phyloP scores from a whole-genome alignment of 2,797 vertebrate genomes.

The Sphaeramia orbicularis region DNA sequence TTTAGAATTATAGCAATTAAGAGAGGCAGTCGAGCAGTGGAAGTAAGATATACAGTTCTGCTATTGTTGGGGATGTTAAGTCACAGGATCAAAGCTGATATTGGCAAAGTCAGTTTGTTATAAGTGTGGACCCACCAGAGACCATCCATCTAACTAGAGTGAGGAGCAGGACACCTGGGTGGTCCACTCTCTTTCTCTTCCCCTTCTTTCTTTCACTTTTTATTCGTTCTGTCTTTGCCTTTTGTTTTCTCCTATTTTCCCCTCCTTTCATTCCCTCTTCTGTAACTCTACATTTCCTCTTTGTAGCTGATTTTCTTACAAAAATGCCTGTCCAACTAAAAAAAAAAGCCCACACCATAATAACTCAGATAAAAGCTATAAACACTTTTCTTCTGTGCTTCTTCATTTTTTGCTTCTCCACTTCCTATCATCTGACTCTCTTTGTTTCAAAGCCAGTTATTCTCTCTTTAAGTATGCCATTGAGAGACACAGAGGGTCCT shows the following conservation, averaged over 20 bases:
- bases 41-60: constrained; percentile 16
- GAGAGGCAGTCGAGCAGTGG: background rate
- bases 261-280: constrained; percentile 55
- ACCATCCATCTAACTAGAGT: constrained; percentile 65
- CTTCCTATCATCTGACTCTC: constrained; percentile 44
- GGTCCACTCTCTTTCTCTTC: constrained; percentile 82
- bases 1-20: background rate
- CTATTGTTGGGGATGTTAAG: constrained; percentile 19
- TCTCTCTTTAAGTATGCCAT: constrained; percentile 65
- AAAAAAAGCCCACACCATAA: constrained; percentile 80
- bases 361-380: constrained; percentile 89
- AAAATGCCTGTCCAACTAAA: constrained; percentile 70
- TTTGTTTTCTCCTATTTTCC: constrained; percentile 56
- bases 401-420: constrained; percentile 56
- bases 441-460: constrained; percentile 68
- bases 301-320: constrained; percentile 3
- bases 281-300: background rate
- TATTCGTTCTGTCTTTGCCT: constrained; percentile 25
- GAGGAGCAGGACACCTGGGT: constrained; percentile 85
- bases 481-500: constrained; percentile 88
- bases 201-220: constrained; percentile 12
- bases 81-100: constrained; percentile 50
- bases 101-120: constrained; percentile 19
- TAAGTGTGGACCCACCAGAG: constrained; percentile 27
- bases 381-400: constrained; percentile 80